A percentile compares a stretch with the other conserved stretches of the same genome.
Evolutionary conservation across 2,888 invertebrate genomes (phyloP).

Genomic region (Mechanitis messenoides): DNA sequence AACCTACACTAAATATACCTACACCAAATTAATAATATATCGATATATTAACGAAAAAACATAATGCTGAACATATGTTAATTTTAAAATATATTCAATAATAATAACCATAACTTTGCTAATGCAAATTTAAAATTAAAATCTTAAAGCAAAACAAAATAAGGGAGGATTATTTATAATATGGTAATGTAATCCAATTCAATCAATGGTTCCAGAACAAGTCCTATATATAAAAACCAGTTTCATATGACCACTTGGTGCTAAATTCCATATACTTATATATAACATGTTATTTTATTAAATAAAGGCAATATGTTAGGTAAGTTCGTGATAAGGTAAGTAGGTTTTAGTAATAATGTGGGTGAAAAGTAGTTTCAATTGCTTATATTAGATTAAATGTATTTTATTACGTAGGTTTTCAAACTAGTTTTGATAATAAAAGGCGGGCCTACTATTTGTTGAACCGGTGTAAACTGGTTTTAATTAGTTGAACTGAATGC

Average conservation of each 20-base stretch:
- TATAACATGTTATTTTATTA: not conserved
- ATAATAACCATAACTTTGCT: not conserved
- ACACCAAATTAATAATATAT: too few species aligned
- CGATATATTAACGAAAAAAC: too few species aligned
- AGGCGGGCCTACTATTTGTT: constrained; percentile 10
- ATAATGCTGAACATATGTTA: too few species aligned
- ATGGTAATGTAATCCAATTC: constrained; percentile 34
- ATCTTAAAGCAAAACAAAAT: constrained; percentile 21
- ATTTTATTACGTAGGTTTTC: constrained; percentile 16
- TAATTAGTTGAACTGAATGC: constrained; percentile 17
- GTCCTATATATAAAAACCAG: constrained; percentile 28
- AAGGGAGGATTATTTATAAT: constrained; percentile 32
- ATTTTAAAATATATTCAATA: too few species aligned
- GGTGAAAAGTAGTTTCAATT: constrained; percentile 23
- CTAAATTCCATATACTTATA: constrained; percentile 5
- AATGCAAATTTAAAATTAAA: not conserved
- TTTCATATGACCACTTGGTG: constrained; percentile 7
- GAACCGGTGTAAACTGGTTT: constrained; percentile 13
- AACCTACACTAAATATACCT: too few species aligned
- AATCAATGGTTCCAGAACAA: constrained; percentile 33
- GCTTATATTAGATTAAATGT: constrained; percentile 24
- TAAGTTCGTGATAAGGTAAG: constrained; percentile 25
- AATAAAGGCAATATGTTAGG: constrained; percentile 8
- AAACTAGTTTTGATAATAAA: constrained; percentile 17
- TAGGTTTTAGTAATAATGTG: constrained; percentile 21